phyloP scores from a whole-genome alignment of 2,888 invertebrate species.

The Andrena hattorfiana region DNA sequence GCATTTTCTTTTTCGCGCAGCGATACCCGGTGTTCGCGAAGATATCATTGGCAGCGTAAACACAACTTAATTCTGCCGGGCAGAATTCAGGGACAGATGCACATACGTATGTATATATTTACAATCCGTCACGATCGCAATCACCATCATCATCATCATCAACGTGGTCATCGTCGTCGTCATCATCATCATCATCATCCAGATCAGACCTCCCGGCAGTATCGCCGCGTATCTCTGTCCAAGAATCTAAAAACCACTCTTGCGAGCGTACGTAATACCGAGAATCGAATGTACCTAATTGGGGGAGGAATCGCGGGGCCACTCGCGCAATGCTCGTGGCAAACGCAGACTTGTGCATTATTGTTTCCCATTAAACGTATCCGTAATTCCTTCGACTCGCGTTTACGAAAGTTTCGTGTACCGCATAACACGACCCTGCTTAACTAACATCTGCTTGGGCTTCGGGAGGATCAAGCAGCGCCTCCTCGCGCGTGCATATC shows the following conservation, averaged over 20 bases:
- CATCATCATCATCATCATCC: slow-evolving; percentile 63
- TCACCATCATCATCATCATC: slow-evolving; percentile 60
- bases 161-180: slow-evolving; percentile 58
- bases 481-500: slow-evolving; percentile 3
- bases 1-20: slow-evolving; percentile 11
- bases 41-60: slow-evolving; percentile 56
- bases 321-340: slow-evolving; percentile 45
- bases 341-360: slow-evolving; percentile 48
- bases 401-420: slow-evolving; percentile 45
- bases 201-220: slow-evolving; percentile 68
- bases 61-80: slow-evolving; percentile 51
- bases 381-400: slow-evolving; percentile 57
- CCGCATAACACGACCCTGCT: slow-evolving; percentile 40
- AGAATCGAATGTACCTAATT: slow-evolving; percentile 65
- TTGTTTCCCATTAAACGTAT: slow-evolving; percentile 58
- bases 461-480: slow-evolving; percentile 34
- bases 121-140: slow-evolving; percentile 64
- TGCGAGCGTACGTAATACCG: slow-evolving; percentile 58
- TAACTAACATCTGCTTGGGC: slow-evolving; percentile 64
- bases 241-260: slow-evolving; percentile 66
- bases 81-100: slow-evolving; percentile 61
- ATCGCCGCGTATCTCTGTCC: slow-evolving; percentile 61
- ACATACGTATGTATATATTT: slow-evolving; percentile 65
- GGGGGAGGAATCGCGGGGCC: slow-evolving; percentile 59
- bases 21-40: slow-evolving; percentile 13